Evolutionary conservation across 64 coral and sea anemone species (phyloP), one percentile per base, ranked within the genome.

Genomic region (Actinia equina): DNA sequence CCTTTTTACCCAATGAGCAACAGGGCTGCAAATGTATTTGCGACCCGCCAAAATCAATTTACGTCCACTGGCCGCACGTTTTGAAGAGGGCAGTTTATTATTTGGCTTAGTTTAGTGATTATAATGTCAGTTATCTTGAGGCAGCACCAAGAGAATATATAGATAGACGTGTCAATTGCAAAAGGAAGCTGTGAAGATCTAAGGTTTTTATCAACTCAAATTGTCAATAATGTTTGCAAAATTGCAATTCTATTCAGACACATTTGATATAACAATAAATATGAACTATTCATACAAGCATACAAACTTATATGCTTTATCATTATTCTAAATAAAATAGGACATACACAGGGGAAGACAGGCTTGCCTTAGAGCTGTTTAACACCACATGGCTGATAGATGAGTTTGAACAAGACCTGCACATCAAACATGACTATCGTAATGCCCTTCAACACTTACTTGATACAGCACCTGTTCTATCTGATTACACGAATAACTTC

Each of bases 321-420:
- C 12, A 37, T 37, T 37, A 37, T 54, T 62, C 5, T 19, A 14
- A 62, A 62, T 62, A 3, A 27, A 77, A 77, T 77, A 93, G 86
- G 55, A 70, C 83, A 22, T 93, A 93, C 77, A 79, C 82, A 19
- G 91, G 84, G 77, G 87, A 93, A 79, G 91, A 71, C 25, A 88
- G 87, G 84, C 49, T 26, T 60, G 91, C 82, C 76, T 42, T 89
- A 11, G 41, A 93, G 14, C 87, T 84, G 12, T 49, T 88, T 3
- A 83, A 79, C 6, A 93, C 86, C 19, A 88, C 84, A 56, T 87
- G 89, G 89, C 76, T 91, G 2, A 85, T 89, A 57, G 92, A 89
- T 82, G 87, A 93, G 82, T 93, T 93, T 22, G 56, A 82, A 43
- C 82, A 89, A 52, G 88, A 71, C 63, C 61, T 93, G 2, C 88